Conservation (phyloP, 2,797 vertebrate genomes). For the Graptemys geographica region DNA sequence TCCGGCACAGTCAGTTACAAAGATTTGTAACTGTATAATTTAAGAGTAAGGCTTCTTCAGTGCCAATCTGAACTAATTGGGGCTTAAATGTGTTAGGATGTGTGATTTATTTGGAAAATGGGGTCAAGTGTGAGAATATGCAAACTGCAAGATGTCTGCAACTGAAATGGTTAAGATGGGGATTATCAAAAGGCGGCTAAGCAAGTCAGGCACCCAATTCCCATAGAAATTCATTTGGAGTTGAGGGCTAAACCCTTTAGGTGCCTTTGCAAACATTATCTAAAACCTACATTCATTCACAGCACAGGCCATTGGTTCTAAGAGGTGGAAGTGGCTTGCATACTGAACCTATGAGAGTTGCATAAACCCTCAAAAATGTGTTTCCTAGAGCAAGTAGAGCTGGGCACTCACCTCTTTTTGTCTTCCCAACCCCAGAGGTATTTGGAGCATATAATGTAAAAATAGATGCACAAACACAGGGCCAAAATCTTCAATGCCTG, state of each 20-base stretch:
- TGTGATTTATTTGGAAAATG: background rate
- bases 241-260: background rate
- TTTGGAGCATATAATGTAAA: background rate
- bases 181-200: background rate
- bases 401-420: background rate
- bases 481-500: background rate
- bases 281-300: background rate
- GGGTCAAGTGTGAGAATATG: background rate
- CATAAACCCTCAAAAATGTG: background rate
- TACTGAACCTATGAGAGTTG: background rate
- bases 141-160: background rate
- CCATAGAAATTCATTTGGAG: background rate
- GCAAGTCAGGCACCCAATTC: background rate
- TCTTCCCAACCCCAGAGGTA: background rate
- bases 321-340: background rate
- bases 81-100: background rate
- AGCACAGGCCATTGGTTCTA: background rate
- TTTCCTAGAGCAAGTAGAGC: background rate
- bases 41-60: background rate
- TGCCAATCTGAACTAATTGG: background rate
- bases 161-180: fast-evolving
- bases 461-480: background rate
- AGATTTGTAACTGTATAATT: background rate
- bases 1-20: background rate
- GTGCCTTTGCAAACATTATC: background rate